These are phyloP conservation scores for Engraulis encrasicolus DNA, from an alignment of 2,113 vertebrate genomes.

Conservation along the genomic window DNA sequence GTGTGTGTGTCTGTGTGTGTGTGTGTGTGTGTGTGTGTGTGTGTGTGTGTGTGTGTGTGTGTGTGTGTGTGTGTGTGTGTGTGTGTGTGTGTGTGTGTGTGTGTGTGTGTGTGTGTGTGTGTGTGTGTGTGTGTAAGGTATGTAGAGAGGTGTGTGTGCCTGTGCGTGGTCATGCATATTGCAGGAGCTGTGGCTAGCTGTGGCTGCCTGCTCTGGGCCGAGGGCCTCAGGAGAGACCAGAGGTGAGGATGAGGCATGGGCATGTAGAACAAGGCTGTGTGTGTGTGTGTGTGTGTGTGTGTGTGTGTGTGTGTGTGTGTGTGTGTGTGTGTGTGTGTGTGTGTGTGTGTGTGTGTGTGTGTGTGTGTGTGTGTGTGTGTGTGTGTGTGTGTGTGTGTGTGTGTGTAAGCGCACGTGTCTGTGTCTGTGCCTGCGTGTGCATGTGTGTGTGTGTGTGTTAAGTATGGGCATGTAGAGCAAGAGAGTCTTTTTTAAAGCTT, in stretches of 20 bases:
- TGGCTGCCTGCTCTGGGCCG: no score
- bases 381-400: not conserved
- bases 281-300: constrained; percentile 19
- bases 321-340: no score
- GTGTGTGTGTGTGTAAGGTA: not conserved
- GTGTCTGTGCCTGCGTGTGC: no score
- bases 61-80: no score
- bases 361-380: no score
- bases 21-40: not conserved
- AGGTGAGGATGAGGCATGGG: constrained; percentile 68
- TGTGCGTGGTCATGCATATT: not conserved
- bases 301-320: no score
- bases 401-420: no score
- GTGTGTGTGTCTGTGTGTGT: not conserved
- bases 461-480: no score
- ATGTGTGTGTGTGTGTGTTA: not conserved
- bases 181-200: constrained; percentile 53
- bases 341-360: no score
- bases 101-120: no score
- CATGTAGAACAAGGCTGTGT: constrained; percentile 61
- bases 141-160: not conserved
- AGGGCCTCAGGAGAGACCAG: constrained; percentile 63
- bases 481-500: constrained; percentile 14
- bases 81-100: no score
- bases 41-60: not conserved